These are phyloP conservation scores for Cacatua alba DNA, from an alignment of 2,113 vertebrate species.

Conservation along the genomic window DNA sequence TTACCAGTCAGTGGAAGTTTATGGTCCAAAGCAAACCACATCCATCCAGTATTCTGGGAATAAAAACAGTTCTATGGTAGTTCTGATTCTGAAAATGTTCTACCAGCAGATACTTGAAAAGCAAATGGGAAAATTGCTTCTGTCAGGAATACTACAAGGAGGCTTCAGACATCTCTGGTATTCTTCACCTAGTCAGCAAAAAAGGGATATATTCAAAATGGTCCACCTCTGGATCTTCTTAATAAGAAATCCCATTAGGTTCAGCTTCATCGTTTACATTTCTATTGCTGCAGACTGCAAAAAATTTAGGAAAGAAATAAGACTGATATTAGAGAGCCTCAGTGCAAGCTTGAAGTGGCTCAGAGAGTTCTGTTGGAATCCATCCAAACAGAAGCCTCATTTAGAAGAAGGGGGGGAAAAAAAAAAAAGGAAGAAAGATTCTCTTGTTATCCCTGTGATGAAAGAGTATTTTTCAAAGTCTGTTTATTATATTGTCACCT, in stretches of 20 bases:
- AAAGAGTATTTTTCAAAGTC: background rate
- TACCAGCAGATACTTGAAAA: background rate
- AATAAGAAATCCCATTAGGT: background rate
- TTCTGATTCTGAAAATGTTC: background rate
- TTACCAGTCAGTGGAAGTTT: background rate
- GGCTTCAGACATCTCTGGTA: background rate
- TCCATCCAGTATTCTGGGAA: background rate
- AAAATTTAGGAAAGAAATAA: background rate
- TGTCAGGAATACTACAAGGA: background rate
- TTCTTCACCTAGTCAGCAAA: background rate
- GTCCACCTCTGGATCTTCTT: background rate
- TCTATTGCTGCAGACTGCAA: background rate
- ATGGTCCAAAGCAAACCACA: background rate
- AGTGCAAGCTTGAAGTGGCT: background rate
- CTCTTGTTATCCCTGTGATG: background rate
- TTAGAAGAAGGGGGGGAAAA: background rate
- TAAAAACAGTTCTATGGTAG: background rate
- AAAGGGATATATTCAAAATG: background rate
- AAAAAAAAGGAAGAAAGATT: background rate
- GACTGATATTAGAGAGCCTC: background rate
- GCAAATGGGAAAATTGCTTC: background rate
- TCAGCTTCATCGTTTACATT: background rate
- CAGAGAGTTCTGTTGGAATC: background rate
- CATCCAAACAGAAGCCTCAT: background rate
- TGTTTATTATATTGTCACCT: background rate